Conservation (phyloP, 2,797 vertebrate species). For the Falco columbarius region DNA sequence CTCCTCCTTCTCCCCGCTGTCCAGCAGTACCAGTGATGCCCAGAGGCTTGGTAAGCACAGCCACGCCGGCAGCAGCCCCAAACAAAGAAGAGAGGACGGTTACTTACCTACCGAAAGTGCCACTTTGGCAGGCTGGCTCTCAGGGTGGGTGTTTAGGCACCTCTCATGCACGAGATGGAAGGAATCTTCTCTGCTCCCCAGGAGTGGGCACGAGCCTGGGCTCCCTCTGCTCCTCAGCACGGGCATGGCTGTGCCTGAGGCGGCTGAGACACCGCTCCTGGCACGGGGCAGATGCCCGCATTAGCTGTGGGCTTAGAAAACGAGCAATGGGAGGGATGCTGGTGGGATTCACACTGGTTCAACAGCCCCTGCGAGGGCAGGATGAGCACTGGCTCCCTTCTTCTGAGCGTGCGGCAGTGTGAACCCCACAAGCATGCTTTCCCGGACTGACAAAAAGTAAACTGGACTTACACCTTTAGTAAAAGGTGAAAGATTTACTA, state of each 20-base stretch:
- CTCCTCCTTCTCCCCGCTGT: background rate
- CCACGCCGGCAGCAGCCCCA: background rate
- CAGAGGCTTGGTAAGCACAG: background rate
- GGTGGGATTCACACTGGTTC: background rate
- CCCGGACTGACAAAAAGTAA: rapidly evolving
- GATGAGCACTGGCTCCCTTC: background rate
- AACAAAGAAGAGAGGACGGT: background rate
- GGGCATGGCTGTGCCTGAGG: background rate
- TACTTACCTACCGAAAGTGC: background rate
- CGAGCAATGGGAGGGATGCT: background rate
- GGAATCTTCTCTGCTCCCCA: background rate
- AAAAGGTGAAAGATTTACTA: background rate
- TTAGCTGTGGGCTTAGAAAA: background rate
- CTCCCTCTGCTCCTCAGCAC: background rate
- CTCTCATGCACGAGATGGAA: background rate
- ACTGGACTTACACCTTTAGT: background rate
- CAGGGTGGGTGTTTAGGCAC: background rate
- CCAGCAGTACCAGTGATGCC: rapidly evolving
- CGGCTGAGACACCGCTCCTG: background rate
- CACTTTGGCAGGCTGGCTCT: background rate
- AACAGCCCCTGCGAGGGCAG: background rate
- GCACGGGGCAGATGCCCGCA: rapidly evolving
- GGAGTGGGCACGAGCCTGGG: background rate
- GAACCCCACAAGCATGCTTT: rapidly evolving
- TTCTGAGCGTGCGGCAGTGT: rapidly evolving